phyloP scores from a whole-genome alignment of 2,113 vertebrate species.

The Heptranchias perlo region DNA sequence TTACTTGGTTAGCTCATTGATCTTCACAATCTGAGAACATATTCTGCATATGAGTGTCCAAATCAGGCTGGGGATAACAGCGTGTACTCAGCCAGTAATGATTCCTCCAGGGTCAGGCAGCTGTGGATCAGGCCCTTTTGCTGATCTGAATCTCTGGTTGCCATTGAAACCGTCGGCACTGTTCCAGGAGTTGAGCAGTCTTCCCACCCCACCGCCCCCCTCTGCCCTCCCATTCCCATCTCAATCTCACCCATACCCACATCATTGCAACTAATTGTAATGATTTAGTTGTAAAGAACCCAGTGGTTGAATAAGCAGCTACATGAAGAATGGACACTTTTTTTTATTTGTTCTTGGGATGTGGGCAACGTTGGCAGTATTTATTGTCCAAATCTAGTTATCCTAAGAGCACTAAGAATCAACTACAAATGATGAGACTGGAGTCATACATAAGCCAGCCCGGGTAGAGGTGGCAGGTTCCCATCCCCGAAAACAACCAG shows the following conservation, averaged over 20 bases:
- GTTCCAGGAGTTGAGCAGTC: not conserved
- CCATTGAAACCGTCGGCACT: not conserved
- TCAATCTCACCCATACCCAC: not conserved
- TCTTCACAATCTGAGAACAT: slow-evolving; percentile 6
- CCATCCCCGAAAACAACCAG: not conserved
- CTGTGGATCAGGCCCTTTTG: not conserved
- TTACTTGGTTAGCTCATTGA: not conserved
- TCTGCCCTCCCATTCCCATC: not conserved
- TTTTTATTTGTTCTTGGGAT: not conserved
- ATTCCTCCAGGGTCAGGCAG: not conserved
- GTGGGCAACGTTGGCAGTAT: not conserved
- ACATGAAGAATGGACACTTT: not conserved
- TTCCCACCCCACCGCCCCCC: not conserved
- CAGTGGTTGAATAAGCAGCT: not conserved
- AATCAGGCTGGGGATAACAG: not conserved
- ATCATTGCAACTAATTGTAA: not conserved
- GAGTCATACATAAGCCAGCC: not conserved
- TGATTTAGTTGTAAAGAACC: not conserved
- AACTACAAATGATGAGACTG: not conserved
- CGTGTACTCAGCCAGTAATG: not conserved
- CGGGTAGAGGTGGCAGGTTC: not conserved
- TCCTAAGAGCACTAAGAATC: not conserved
- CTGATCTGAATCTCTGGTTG: not conserved
- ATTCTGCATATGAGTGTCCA: not conserved
- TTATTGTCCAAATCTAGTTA: not conserved